Percentiles rank a stretch among this genome's conserved stretches.
Conservation (phyloP, 2,888 invertebrate species). For the Chaetoderma sp. region DNA sequence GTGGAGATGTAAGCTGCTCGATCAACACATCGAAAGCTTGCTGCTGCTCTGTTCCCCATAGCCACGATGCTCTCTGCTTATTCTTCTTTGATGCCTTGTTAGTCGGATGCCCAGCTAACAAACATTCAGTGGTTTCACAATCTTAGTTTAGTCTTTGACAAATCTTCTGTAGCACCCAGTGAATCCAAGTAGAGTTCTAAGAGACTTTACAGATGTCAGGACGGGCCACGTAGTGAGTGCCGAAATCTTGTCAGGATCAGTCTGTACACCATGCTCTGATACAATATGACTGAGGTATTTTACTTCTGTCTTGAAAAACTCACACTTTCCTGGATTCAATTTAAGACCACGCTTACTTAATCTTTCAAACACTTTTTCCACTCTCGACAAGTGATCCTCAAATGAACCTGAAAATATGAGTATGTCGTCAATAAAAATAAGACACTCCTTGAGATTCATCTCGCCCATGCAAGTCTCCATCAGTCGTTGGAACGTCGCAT, state of each 20-base stretch:
- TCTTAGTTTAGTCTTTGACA: slow-evolving; percentile 25
- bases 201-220: slow-evolving; percentile 11
- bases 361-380: slow-evolving; percentile 21
- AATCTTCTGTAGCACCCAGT: slow-evolving; percentile 25
- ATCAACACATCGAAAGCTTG: not conserved
- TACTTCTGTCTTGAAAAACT: slow-evolving; percentile 20
- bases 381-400: slow-evolving; percentile 14
- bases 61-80: too few relatives aligned
- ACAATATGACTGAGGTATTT: slow-evolving; percentile 28
- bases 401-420: slow-evolving; percentile 22
- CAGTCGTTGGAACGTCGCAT: slow-evolving; percentile 46
- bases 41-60: too few relatives aligned
- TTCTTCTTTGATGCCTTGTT: not conserved
- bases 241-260: slow-evolving; percentile 23
- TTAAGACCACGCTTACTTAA: slow-evolving; percentile 18
- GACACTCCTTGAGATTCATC: slow-evolving; percentile 23
- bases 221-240: slow-evolving; percentile 26
- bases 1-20: not conserved
- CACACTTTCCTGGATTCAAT: slow-evolving; percentile 28
- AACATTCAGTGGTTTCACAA: slow-evolving; percentile 19
- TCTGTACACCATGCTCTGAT: slow-evolving; percentile 17
- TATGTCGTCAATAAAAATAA: slow-evolving; percentile 23
- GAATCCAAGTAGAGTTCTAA: slow-evolving; percentile 25
- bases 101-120: slow-evolving; percentile 18
- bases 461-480: slow-evolving; percentile 34